Evolutionary conservation across 92 coral and sea anemone species (phyloP).

Genomic region (Pocillopora grandis): DNA sequence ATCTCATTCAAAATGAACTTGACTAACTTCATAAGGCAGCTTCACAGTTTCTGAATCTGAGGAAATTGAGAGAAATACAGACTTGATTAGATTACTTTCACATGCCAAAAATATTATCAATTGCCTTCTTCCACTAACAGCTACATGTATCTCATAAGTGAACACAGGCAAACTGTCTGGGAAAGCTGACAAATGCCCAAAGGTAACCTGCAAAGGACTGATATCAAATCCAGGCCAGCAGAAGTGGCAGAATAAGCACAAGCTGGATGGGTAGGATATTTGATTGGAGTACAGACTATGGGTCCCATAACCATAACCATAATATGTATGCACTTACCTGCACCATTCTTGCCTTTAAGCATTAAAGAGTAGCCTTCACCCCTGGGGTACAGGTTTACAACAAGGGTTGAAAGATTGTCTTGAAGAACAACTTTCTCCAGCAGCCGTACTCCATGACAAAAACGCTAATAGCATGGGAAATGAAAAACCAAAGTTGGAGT

Average conservation of each 20-base stretch:
- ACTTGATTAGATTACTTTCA: not conserved
- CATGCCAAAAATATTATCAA: not conserved
- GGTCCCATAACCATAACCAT: not conserved
- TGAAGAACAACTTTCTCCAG: slow-evolving; percentile 97
- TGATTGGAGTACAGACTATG: no score
- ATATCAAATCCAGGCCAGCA: not conserved
- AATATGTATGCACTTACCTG: slow-evolving; percentile 49
- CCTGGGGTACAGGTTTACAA: slow-evolving; percentile 87
- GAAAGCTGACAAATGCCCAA: no score
- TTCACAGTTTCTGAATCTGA: slow-evolving; percentile 93
- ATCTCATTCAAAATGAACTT: not conserved
- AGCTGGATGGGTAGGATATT: no score
- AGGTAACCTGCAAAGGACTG: not conserved
- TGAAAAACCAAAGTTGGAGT: no score
- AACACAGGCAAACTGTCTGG: no score
- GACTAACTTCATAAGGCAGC: slow-evolving; percentile 88
- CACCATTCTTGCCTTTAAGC: slow-evolving; percentile 92
- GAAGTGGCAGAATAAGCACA: no score
- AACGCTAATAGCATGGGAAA: slow-evolving; percentile 58
- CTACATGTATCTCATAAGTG: no score
- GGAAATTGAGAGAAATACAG: slow-evolving; percentile 15
- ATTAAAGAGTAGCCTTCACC: slow-evolving; percentile 94
- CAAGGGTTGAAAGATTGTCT: slow-evolving; percentile 94
- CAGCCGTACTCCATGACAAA: slow-evolving; percentile 94
- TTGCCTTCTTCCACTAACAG: no score